Percentiles rank a stretch among this genome's conserved stretches.
Evolutionary conservation across 2,888 invertebrate genomes (phyloP).

Genomic region (Cryptus armator): DNA sequence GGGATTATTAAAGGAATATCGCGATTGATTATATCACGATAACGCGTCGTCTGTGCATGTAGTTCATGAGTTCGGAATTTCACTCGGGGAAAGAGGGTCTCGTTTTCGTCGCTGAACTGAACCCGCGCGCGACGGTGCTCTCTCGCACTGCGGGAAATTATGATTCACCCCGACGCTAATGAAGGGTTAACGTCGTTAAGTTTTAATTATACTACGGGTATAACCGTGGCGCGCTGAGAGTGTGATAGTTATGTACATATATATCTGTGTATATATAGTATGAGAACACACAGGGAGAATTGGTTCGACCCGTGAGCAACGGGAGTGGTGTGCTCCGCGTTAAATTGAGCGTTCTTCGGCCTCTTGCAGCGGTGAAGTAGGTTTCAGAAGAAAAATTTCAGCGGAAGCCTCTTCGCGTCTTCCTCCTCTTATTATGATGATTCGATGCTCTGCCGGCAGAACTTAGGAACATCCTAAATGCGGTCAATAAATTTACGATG

Average conservation of each 20-base stretch:
- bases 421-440: neutral
- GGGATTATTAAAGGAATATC: neutral
- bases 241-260: constrained; percentile 6
- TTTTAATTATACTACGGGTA: constrained; percentile 62
- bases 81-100: constrained; percentile 1
- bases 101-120: constrained; percentile 18
- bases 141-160: constrained; percentile 60
- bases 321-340: constrained; percentile 39
- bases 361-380: constrained; percentile 22
- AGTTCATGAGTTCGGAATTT: constrained; percentile 34
- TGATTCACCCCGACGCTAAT: constrained; percentile 57
- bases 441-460: too few relatives aligned
- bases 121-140: neutral
- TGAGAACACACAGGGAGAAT: constrained; percentile 10
- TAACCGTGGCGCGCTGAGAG: constrained; percentile 23
- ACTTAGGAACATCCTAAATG: too few relatives aligned
- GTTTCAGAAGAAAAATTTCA: constrained; percentile 46
- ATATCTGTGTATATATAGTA: constrained; percentile 11
- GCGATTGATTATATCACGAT: neutral
- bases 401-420: neutral
- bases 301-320: constrained; percentile 1
- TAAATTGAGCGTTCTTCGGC: constrained; percentile 51
- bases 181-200: constrained; percentile 66
- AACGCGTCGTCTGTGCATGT: neutral
- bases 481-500: too few relatives aligned